Percentiles rank a stretch among this genome's conserved stretches.
Conservation (phyloP, 2,113 vertebrate species). For the Ammospiza caudacuta region DNA sequence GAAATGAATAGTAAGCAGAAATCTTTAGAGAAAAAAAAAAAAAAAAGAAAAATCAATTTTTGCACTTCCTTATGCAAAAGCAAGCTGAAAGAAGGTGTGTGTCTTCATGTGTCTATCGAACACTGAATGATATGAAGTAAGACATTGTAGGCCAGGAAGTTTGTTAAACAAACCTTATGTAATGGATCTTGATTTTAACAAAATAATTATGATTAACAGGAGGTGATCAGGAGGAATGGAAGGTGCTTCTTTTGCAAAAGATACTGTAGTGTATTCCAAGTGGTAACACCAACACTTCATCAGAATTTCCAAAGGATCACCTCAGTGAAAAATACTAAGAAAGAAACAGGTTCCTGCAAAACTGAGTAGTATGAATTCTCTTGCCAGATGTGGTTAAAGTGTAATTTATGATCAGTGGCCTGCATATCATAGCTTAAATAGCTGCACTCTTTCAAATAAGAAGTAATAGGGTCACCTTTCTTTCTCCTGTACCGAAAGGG, state of each 20-base stretch:
- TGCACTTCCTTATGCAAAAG: neutral
- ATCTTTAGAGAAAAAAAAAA: neutral
- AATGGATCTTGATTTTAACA: neutral
- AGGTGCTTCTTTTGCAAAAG: neutral
- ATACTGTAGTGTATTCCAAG: neutral
- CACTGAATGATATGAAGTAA: neutral
- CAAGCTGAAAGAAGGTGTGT: neutral
- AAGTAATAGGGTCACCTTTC: conserved; percentile 50
- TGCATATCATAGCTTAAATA: conserved; percentile 55
- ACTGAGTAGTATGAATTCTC: neutral
- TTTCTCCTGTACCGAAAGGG: neutral
- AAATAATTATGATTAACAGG: neutral
- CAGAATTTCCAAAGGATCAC: conserved; percentile 16
- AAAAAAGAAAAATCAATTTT: neutral
- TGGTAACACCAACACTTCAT: neutral
- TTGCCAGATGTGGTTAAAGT: conserved; percentile 37
- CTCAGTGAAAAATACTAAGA: conserved; percentile 5
- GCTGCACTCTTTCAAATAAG: neutral
- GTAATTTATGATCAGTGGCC: conserved; percentile 16
- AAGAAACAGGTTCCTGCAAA: conserved; percentile 35
- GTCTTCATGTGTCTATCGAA: neutral
- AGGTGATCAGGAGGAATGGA: neutral
- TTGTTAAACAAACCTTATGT: neutral
- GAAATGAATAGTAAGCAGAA: neutral
- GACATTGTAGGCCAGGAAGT: neutral